These are phyloP conservation scores for Sebastes elongatus DNA, from an alignment of 2,797 vertebrate genomes.

Conservation along the genomic window DNA sequence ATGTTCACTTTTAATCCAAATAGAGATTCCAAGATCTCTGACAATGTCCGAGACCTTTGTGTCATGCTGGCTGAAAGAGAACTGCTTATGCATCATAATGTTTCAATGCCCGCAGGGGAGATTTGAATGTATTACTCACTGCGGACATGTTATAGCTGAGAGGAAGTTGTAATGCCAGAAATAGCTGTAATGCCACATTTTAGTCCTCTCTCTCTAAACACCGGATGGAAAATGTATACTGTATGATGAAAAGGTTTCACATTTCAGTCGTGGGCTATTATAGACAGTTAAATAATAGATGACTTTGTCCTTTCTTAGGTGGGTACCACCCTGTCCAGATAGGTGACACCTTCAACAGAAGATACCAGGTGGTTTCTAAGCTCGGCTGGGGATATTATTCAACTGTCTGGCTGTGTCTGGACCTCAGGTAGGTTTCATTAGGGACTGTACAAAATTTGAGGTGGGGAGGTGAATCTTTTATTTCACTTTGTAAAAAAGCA, in stretches of 20 bases:
- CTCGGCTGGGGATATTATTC: constrained; percentile 87
- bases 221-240: background rate
- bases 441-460: background rate
- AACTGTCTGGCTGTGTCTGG: constrained; percentile 89
- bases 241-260: background rate
- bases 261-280: background rate
- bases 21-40: constrained; percentile 17
- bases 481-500: background rate
- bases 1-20: constrained; percentile 23
- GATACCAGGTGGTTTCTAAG: constrained; percentile 83
- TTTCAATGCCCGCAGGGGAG: constrained; percentile 29
- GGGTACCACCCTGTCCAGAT: constrained; percentile 80
- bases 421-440: constrained; percentile 72
- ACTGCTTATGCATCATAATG: constrained; percentile 19
- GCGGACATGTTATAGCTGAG: constrained; percentile 24
- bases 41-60: constrained; percentile 23
- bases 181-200: constrained; percentile 28
- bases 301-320: constrained; percentile 62
- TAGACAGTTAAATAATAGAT: background rate
- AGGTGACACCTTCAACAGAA: constrained; percentile 83
- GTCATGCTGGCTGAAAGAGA: constrained; percentile 22
- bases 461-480: background rate
- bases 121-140: constrained; percentile 51
- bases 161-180: constrained; percentile 43
- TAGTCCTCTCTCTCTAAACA: background rate